Conservation (phyloP, 2,888 invertebrate species). For the Julus scanicus region DNA sequence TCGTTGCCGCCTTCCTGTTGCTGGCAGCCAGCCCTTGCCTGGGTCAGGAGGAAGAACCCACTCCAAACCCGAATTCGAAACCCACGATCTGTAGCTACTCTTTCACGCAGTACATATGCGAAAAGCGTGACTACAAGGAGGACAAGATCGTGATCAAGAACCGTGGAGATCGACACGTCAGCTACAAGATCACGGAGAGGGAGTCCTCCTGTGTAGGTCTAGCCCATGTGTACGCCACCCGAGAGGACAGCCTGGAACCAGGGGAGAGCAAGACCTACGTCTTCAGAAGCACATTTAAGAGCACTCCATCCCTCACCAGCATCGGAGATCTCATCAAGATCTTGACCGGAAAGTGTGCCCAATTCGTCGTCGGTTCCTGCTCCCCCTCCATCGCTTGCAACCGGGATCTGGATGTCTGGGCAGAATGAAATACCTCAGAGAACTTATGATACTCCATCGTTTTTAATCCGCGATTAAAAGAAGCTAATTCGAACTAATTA, state of each 20-base stretch:
- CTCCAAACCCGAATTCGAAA: no score
- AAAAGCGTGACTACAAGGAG: slow-evolving; percentile 27
- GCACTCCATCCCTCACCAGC: neutral
- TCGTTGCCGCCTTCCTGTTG: no score
- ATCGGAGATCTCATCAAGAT: slow-evolving; percentile 8
- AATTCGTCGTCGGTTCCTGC: neutral
- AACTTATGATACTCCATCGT: no score
- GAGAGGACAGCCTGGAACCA: neutral
- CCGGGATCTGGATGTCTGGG: slow-evolving; percentile 34
- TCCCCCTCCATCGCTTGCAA: neutral
- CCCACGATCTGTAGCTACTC: no score
- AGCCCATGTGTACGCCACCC: neutral
- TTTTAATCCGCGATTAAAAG: no score
- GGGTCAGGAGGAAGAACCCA: no score
- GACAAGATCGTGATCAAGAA: slow-evolving; percentile 25
- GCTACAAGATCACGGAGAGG: neutral
- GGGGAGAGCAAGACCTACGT: neutral
- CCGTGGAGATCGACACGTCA: neutral
- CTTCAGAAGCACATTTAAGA: neutral
- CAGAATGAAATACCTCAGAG: neutral
- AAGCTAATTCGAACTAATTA: no score
- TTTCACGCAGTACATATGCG: neutral
- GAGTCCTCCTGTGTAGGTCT: neutral
- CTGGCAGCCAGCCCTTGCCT: no score
- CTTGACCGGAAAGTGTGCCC: neutral